Base-by-base conservation (phyloP, 2,888 invertebrate genomes). In the Lypha dubia region DNA sequence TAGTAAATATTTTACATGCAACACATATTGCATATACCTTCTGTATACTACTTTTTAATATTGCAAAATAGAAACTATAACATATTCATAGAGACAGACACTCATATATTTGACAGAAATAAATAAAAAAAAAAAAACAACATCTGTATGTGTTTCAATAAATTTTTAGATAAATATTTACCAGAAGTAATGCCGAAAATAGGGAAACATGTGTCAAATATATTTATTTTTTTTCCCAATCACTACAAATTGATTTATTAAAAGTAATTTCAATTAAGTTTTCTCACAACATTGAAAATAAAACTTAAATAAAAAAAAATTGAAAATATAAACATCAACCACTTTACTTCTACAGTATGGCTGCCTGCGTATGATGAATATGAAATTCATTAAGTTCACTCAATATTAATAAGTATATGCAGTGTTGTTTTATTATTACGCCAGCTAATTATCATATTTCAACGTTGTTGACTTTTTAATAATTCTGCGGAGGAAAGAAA, bases 121-220 rank as follows among this genome's bases (percentile, higher is more conserved):
- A 38, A 38, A 13, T 3, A 38, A 38, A 6, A 24, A 1, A 15
- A 15, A 53, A 20, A 38, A 15, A 62, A 41, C 22, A 24, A 22
- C 22, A 41, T 62, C 15, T 62, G 62, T n/a, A n/a, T 62, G 62
- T 58, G 15, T 22, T 41, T 38, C 20, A 20, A 62, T 20, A 15
- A 62, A 62, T 62, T 62, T 62, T 41, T 38, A 41, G 44, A n/a
- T 7, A 62, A 62, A 62, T 44, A 62, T 41, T 62, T 44, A 15
- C 22, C 8, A 41, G 15, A 62, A 62, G 15, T 15, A 41, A 8
- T 0, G 44, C 41, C 13, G 20, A 20, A 44, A 62, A n/a, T 41
- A 22, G 13, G 5, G 22, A 15, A 38, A 1, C 8, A 28, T 7
- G 28, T 51, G 24, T 28, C 7, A 7, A 28, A 56, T n/a, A 1